Evolutionary conservation across 2,888 invertebrate species (phyloP).

Genomic region (Craniophora ligustri): DNA sequence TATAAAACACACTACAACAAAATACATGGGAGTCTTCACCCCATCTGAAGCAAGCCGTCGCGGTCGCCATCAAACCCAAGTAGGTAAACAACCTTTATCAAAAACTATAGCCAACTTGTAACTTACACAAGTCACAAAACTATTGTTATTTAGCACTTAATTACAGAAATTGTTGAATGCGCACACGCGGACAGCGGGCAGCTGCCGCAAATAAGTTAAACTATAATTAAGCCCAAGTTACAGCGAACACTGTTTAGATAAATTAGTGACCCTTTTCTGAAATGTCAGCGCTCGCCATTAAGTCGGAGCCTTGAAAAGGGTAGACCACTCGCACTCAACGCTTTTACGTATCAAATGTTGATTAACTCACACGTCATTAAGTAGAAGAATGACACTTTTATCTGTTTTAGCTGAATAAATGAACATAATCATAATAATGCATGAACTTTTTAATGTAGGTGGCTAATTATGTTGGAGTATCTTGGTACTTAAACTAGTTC

Average conservation of each 20-base stretch:
- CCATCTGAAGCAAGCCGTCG: too few species aligned
- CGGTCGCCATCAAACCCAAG: constrained; percentile 26
- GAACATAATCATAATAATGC: constrained; percentile 9
- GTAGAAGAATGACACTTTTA: constrained; percentile 47
- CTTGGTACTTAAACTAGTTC: too few species aligned
- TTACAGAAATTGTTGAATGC: constrained; percentile 59
- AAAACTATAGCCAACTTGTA: constrained; percentile 34
- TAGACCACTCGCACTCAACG: constrained; percentile 64
- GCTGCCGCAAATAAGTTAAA: constrained; percentile 83
- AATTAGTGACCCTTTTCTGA: constrained; percentile 86
- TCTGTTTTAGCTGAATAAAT: constrained; percentile 44
- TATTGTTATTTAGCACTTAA: constrained; percentile 59
- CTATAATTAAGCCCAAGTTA: constrained; percentile 78
- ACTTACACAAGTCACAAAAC: constrained; percentile 39
- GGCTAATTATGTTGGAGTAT: constrained; percentile 7
- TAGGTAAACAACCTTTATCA: constrained; percentile 15
- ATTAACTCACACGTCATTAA: constrained; percentile 58
- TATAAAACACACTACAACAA: too few species aligned
- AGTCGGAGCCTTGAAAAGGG: constrained; percentile 77
- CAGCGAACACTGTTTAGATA: constrained; percentile 77
- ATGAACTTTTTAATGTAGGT: constrained; percentile 9
- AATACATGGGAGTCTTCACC: neutral
- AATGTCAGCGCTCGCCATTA: constrained; percentile 83
- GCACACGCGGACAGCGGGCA: constrained; percentile 61
- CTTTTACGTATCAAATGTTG: constrained; percentile 71